Base-by-base conservation (phyloP, 2,113 vertebrate species). In the Panthera tigris region DNA sequence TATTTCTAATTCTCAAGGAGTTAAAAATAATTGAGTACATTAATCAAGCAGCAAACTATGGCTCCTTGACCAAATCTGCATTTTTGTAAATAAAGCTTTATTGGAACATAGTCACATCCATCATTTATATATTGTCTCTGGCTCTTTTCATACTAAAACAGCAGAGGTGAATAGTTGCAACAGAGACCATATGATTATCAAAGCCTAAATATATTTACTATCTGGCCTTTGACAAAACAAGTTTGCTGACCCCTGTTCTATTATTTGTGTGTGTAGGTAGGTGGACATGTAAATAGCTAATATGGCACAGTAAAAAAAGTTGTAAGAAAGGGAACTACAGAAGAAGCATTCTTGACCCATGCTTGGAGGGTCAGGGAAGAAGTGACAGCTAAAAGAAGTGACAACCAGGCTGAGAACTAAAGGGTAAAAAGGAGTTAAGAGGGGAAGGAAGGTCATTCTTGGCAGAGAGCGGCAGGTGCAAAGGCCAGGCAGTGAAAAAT, bases 361-460 rank as follows among this genome's bases (percentile, higher is more conserved):
- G 74, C 8, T 41, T 41, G 27, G 29, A 76, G 61, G 31, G 81
- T 14, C 69, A 82, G 16, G 63, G 69, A 82, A 90, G 33, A 78
- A 87, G 16, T 48, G 48, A 65, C 23, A 63, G 25, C 57, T 95
- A 48, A 92, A 89, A 94, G 36, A 94, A 76, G n/a, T 66, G 61
- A 81, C 33, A 91, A 85, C n/a, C 31, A 79, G 41, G 61, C 8
- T 88, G 81, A 92, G 36, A 82, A 36, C 3, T 74, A 55, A 95
- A 81, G 41, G 83, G 69, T 48, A 96, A 52, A 66, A 86, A 95
- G 41, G n/a, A 96, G 61, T 95, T 90, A 85, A 88, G 78, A 69
- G 31, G 23, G 39, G 71, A 88, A 98, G 79, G 63, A 90, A 87
- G 25, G 29, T 68, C 41, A 39, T 92, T 95, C 65, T 87, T 52